phyloP scores from a whole-genome alignment of 2,797 vertebrate genomes.

The Gorsachius magnificus region DNA sequence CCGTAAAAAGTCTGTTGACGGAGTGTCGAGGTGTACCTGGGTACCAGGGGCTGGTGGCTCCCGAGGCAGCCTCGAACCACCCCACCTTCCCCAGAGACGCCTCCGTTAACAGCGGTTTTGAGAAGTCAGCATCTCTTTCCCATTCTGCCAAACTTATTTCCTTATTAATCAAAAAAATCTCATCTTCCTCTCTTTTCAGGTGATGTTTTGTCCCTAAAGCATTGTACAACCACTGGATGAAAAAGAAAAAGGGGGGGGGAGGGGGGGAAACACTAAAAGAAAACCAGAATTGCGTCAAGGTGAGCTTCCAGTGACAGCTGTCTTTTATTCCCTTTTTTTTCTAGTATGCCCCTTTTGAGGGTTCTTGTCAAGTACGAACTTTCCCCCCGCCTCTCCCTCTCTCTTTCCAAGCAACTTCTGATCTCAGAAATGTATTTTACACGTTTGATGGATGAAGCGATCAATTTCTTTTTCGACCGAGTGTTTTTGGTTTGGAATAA shows the following conservation, averaged over 20 bases:
- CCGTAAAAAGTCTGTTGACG: neutral
- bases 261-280: no score
- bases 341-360: neutral
- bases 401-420: neutral
- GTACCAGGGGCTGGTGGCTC: neutral
- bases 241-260: rapidly evolving
- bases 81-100: neutral
- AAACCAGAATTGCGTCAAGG: neutral
- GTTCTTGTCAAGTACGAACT: constrained; percentile 13
- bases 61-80: neutral
- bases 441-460: constrained; percentile 30
- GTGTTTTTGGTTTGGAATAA: neutral
- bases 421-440: constrained; percentile 35
- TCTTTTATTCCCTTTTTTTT: neutral
- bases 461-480: constrained; percentile 17
- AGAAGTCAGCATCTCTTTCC: neutral
- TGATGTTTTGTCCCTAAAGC: neutral
- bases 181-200: neutral
- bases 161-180: constrained; percentile 39
- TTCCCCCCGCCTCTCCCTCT: neutral
- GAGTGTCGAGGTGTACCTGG: neutral
- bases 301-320: neutral
- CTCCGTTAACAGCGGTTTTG: neutral
- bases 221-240: rapidly evolving
- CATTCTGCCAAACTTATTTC: neutral